Evolutionary conservation across 2,888 invertebrate species (phyloP), one percentile per base, ranked within the genome.

Genomic region (Masnerella sp.): DNA sequence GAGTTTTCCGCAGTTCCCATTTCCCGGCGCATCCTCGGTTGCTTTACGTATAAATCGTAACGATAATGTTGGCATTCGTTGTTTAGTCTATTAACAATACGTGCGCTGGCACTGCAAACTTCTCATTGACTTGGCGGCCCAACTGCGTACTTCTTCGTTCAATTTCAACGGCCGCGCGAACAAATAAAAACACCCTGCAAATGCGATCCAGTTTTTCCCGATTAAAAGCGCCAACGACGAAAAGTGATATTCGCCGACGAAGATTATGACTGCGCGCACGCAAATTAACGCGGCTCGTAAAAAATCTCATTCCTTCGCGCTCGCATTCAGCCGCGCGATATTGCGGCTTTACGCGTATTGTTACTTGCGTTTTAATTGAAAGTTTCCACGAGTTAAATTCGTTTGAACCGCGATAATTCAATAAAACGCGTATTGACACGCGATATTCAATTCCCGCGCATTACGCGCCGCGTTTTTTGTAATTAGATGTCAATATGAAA

Each of bases 31-130:
- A n/a, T n/a, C n/a, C n/a, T n/a, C n/a, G n/a, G n/a, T 54, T 61
- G 45, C 5, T 47, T 36, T 51, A 49, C 38, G 42, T 64, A 64
- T 71, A 28, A 56, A 25, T 43, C 40, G 25, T 71, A 64, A 51
- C 38, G 56, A 58, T 58, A 58, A 22, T 51, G 64, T 58, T 51
- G 51, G 51, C 25, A 64, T 71, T 64, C 64, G 70, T 71, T 64
- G 58, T 71, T 71, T 51, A 58, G 52, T 64, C 32, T 64, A 58
- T 58, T 58, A 64, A 71, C 64, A 56, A 12, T 51, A 59, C 42
- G 14, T 64, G 40, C 56, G 64, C 58, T 49, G 49, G 36, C 42
- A 51, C 49, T 70, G 69, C 42, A 62, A 70, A 64, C 36, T 64
- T 56, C 58, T 51, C 45, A 51, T 51, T 64, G 28, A 58, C 5